Evolutionary conservation across 2,113 vertebrate genomes (phyloP).

Genomic region (Rhombomys opimus): DNA sequence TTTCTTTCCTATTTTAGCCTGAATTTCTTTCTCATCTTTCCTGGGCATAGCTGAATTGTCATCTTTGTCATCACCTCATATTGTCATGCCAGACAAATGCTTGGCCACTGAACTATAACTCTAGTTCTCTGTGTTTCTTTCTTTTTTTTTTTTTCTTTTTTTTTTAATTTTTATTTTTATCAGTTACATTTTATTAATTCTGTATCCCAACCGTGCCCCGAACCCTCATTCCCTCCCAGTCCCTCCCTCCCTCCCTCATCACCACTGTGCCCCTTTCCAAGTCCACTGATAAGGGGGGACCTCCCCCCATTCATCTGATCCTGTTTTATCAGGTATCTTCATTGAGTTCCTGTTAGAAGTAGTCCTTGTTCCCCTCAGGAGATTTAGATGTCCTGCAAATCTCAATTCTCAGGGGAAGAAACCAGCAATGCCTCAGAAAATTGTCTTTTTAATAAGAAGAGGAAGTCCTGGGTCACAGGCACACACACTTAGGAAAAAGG

Average conservation of each 20-base stretch:
- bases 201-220: too few species aligned
- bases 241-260: too few species aligned
- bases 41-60: neutral
- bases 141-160: too few species aligned
- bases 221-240: too few species aligned
- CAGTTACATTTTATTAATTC: too few species aligned
- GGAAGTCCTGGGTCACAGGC: neutral
- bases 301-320: too few species aligned
- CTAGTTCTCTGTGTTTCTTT: neutral
- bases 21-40: slow-evolving; percentile 38
- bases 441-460: neutral
- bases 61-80: neutral
- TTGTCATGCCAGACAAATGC: neutral
- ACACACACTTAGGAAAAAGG: neutral
- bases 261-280: too few species aligned
- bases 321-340: too few species aligned
- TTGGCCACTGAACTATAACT: neutral
- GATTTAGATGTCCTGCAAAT: neutral
- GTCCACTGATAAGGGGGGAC: too few species aligned
- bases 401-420: slow-evolving; percentile 8
- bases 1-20: neutral
- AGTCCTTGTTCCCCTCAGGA: too few species aligned
- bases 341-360: too few species aligned
- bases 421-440: neutral
- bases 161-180: too few species aligned